phyloP scores from a whole-genome alignment of 2,797 vertebrate genomes.

The Ara ararauna region DNA sequence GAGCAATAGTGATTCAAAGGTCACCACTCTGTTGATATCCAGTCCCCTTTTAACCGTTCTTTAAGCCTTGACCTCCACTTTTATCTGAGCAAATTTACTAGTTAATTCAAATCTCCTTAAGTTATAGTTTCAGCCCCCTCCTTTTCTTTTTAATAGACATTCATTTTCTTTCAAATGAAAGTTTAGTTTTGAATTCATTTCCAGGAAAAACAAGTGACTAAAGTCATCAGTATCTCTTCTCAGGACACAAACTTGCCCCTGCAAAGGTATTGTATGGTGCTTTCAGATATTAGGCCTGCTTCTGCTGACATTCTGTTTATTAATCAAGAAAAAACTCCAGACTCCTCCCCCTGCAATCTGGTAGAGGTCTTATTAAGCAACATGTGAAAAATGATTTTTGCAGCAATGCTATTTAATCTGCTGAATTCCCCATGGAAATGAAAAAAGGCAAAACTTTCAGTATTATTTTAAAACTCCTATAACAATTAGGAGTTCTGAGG shows the following conservation, averaged over 20 bases:
- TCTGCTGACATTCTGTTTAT: neutral
- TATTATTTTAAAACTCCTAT: rapidly evolving
- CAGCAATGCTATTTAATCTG: neutral
- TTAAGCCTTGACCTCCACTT: neutral
- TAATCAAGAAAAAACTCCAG: neutral
- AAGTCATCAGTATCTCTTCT: neutral
- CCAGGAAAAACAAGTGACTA: neutral
- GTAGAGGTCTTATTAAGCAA: neutral
- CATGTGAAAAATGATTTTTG: rapidly evolving
- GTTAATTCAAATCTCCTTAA: neutral
- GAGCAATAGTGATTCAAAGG: neutral
- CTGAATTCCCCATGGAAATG: neutral
- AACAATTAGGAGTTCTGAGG: neutral
- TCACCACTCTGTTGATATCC: neutral
- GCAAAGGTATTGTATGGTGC: neutral
- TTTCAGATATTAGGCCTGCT: neutral
- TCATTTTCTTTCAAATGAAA: neutral
- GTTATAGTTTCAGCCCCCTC: neutral
- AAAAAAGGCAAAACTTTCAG: neutral
- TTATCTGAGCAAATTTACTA: neutral
- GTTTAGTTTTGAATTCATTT: neutral
- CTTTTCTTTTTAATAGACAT: neutral
- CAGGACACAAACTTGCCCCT: neutral
- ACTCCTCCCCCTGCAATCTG: neutral
- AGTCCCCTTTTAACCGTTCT: neutral